Conservation (phyloP, 2,888 invertebrate genomes). For the Thecocarcelia acutangulata region DNA sequence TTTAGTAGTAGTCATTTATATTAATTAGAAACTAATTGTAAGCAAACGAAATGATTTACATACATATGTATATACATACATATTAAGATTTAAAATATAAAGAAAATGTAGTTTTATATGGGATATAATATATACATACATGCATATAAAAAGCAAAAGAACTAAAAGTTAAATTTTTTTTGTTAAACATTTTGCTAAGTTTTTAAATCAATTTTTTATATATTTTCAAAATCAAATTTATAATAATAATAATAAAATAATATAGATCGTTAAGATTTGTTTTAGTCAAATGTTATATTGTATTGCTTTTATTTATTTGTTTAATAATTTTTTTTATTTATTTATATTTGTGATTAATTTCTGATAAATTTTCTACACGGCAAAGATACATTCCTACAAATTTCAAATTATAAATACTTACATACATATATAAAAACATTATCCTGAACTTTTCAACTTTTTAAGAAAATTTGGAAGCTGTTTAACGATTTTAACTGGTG, state of each 20-base stretch:
- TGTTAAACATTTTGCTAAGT: constrained; percentile 26
- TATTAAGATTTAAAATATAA: constrained; percentile 53
- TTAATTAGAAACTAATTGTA: constrained; percentile 42
- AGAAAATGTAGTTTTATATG: constrained; percentile 71
- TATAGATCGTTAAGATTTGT: constrained; percentile 1
- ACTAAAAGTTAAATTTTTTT: no score
- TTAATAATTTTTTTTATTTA: constrained; percentile 11
- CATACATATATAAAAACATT: background rate
- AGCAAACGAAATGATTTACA: constrained; percentile 55
- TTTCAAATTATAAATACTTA: constrained; percentile 33
- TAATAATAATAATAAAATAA: background rate
- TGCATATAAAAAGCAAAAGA: constrained; percentile 10
- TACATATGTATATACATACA: constrained; percentile 19
- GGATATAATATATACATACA: constrained; percentile 46
- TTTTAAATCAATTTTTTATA: constrained; percentile 21
- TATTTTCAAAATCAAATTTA: constrained; percentile 19
- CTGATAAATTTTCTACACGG: constrained; percentile 31
- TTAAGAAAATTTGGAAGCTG: constrained; percentile 17
- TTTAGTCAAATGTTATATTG: constrained; percentile 12
- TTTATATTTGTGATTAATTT: constrained; percentile 66
- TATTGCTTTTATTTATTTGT: constrained; percentile 24
- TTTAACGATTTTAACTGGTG: background rate
- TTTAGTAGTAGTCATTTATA: constrained; percentile 63
- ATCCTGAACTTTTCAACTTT: background rate
- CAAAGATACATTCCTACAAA: constrained; percentile 61